Evolutionary conservation across 2,797 vertebrate genomes (phyloP).

Genomic region (Anableps anableps): DNA sequence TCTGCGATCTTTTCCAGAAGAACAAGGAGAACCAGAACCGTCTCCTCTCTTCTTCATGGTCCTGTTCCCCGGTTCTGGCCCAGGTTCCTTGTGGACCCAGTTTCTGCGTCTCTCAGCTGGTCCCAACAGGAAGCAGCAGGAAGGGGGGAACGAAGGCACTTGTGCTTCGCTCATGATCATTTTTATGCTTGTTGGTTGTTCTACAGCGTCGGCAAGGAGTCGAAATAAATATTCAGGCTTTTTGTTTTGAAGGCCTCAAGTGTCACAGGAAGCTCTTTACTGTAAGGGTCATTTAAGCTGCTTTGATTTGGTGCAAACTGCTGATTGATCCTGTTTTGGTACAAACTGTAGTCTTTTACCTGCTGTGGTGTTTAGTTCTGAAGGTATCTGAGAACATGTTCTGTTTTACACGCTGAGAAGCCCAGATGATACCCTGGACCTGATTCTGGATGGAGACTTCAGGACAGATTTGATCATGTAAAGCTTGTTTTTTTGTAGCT

Average conservation of each 20-base stretch:
- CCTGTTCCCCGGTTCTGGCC: slow-evolving; percentile 5
- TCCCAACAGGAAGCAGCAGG: neutral
- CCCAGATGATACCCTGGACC: neutral
- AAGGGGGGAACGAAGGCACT: neutral
- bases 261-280: neutral
- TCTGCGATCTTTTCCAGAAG: slow-evolving; percentile 26
- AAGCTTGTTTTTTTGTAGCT: neutral
- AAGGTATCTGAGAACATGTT: neutral
- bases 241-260: neutral
- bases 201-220: neutral
- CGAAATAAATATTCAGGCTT: neutral
- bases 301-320: neutral
- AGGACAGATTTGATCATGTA: neutral
- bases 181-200: neutral
- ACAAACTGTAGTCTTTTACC: neutral
- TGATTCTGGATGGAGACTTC: neutral
- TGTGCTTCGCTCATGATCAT: neutral
- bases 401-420: neutral
- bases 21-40: slow-evolving; percentile 22
- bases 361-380: neutral
- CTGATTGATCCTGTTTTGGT: neutral
- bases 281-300: neutral
- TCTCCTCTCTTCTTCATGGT: neutral
- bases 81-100: slow-evolving; percentile 55
- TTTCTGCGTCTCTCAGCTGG: slow-evolving; percentile 75